Conservation (phyloP, 2,888 invertebrate genomes). For the Pycnomerus fuliginosus region DNA sequence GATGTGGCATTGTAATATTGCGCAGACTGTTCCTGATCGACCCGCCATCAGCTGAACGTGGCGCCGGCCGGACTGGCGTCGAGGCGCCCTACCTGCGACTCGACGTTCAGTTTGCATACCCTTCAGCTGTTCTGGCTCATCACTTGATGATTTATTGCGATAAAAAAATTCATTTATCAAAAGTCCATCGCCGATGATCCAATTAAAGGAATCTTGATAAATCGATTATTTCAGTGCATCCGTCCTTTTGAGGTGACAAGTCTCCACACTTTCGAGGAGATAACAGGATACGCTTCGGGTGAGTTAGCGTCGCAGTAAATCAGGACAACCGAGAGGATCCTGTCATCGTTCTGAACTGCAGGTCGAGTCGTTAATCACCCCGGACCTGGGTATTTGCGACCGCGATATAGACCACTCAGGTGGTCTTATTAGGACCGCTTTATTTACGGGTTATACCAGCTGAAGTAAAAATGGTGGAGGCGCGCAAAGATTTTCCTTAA, state of each 20-base stretch:
- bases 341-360: conserved; percentile 24
- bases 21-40: conserved; percentile 45
- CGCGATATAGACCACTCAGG: conserved; percentile 11
- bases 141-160: conserved; percentile 27
- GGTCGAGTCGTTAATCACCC: conserved; percentile 27
- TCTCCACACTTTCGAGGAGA: conserved; percentile 19
- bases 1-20: conserved; percentile 16
- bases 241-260: conserved; percentile 18
- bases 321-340: conserved; percentile 27
- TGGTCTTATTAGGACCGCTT: too few species aligned
- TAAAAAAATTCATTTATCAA: not conserved
- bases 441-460: too few species aligned
- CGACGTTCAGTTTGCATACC: conserved; percentile 37
- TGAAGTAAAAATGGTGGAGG: too few species aligned
- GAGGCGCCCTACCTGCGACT: conserved; percentile 40
- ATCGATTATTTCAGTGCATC: too few species aligned
- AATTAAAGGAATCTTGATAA: too few species aligned
- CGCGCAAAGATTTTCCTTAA: too few species aligned
- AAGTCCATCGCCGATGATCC: too few species aligned
- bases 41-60: conserved; percentile 47
- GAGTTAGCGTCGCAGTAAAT: conserved; percentile 30
- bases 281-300: conserved; percentile 24
- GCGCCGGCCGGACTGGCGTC: conserved; percentile 43
- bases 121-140: conserved; percentile 28
- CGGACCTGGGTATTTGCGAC: conserved; percentile 17